These are phyloP conservation scores for Malurus leucopterus DNA, from an alignment of 2,797 vertebrate genomes.

Conservation along the genomic window DNA sequence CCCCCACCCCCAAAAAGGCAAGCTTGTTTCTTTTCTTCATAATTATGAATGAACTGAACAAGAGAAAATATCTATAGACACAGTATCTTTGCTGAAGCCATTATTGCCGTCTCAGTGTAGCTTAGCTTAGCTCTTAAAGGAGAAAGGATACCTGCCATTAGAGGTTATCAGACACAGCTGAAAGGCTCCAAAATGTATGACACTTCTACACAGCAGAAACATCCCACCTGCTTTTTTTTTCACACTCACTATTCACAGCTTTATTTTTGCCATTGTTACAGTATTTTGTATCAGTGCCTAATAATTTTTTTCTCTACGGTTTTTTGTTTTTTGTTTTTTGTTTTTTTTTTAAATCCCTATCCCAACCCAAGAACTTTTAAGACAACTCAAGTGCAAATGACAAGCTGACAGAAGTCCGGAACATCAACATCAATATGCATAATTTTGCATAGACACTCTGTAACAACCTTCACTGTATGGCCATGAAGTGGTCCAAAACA, in stretches of 20 bases:
- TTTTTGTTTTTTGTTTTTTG: neutral
- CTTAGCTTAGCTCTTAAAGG: slow-evolving; percentile 39
- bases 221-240: neutral
- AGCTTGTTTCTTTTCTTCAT: slow-evolving; percentile 74
- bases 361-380: slow-evolving; percentile 37
- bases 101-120: slow-evolving; percentile 35
- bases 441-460: slow-evolving; percentile 17
- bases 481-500: neutral
- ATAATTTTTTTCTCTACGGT: neutral
- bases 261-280: neutral
- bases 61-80: slow-evolving; percentile 54
- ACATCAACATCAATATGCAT: neutral
- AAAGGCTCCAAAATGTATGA: slow-evolving; percentile 18
- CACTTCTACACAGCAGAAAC: slow-evolving; percentile 7
- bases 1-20: slow-evolving; percentile 51
- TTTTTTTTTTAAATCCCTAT: neutral
- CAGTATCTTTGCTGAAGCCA: slow-evolving; percentile 52
- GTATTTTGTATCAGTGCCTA: neutral
- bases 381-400: slow-evolving; percentile 30
- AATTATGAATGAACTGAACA: slow-evolving; percentile 76
- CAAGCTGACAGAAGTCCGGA: slow-evolving; percentile 34
- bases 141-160: slow-evolving; percentile 42
- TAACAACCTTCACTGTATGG: slow-evolving; percentile 30
- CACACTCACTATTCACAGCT: neutral
- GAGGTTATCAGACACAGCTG: slow-evolving; percentile 31